Evolutionary conservation across 2,888 invertebrate species (phyloP).

Genomic region (Theretra japonica): DNA sequence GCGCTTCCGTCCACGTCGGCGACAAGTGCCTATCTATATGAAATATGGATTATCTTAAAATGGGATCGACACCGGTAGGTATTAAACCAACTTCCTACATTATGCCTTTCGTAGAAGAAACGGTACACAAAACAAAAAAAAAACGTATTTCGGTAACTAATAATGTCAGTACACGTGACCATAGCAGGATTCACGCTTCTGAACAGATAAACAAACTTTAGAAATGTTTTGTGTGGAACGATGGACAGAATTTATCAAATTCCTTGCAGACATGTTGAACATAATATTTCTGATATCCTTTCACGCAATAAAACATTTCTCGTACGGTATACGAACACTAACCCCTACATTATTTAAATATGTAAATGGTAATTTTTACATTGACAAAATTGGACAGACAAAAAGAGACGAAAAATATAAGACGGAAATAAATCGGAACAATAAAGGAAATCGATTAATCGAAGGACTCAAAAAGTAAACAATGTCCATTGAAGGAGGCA

Average conservation of each 20-base stretch:
- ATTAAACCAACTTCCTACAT: background rate
- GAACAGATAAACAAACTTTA: background rate
- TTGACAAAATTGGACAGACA: background rate
- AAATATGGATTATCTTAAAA: conserved; percentile 11
- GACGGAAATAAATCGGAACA: conserved; percentile 3
- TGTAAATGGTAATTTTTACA: background rate
- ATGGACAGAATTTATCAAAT: background rate
- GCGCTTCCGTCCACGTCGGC: background rate
- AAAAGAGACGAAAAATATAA: background rate
- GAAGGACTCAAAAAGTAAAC: conserved; percentile 13
- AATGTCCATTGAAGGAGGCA: background rate
- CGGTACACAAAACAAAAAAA: background rate
- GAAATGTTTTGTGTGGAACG: background rate
- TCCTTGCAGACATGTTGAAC: background rate
- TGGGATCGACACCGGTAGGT: background rate
- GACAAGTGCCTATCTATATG: background rate
- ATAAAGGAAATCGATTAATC: conserved; percentile 31
- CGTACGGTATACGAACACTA: background rate
- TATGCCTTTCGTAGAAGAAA: background rate
- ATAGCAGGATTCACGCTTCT: background rate
- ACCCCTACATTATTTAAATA: background rate
- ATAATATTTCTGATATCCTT: background rate
- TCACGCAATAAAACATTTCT: background rate
- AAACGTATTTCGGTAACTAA: background rate
- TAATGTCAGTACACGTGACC: background rate